Conservation (phyloP, 2,888 invertebrate genomes). For the Polydrusus cervinus region DNA sequence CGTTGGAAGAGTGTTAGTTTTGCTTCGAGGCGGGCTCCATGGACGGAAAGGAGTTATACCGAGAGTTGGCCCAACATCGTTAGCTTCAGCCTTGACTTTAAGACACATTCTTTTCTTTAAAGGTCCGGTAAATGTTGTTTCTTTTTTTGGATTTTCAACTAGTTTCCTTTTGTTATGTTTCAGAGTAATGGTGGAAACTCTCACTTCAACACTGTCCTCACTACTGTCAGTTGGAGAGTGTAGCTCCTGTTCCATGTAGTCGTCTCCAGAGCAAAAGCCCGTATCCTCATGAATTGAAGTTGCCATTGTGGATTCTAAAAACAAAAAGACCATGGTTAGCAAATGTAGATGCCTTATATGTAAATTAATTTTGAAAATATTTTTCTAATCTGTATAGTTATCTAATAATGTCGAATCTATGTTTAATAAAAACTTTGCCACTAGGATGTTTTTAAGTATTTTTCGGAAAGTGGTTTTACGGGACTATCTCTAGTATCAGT, state of each 20-base stretch:
- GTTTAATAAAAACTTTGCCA: background rate
- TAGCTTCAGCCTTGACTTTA: conserved; percentile 66
- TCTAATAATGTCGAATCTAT: background rate
- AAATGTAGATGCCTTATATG: background rate
- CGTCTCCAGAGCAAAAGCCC: conserved; percentile 83
- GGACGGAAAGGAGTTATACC: conserved; percentile 76
- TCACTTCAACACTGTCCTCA: conserved; percentile 80
- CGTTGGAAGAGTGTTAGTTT: conserved; percentile 20
- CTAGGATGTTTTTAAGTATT: conserved; percentile 12
- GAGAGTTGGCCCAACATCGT: conserved; percentile 58
- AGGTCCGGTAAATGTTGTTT: conserved; percentile 74
- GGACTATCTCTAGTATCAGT: no score
- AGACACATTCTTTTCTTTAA: conserved; percentile 83
- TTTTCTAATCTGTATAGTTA: background rate
- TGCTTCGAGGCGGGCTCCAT: conserved; percentile 74
- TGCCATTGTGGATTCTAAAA: conserved; percentile 74
- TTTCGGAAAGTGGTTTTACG: background rate
- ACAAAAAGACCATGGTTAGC: conserved; percentile 62
- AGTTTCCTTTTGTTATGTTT: conserved; percentile 78
- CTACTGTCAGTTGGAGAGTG: conserved; percentile 79
- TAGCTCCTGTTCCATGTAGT: conserved; percentile 71
- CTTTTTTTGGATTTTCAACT: conserved; percentile 77
- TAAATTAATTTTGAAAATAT: no score
- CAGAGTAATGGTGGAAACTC: conserved; percentile 76
- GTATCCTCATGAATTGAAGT: conserved; percentile 73